These are phyloP conservation scores for Dryobates pubescens DNA, from an alignment of 2,797 vertebrate genomes.

Conservation along the genomic window DNA sequence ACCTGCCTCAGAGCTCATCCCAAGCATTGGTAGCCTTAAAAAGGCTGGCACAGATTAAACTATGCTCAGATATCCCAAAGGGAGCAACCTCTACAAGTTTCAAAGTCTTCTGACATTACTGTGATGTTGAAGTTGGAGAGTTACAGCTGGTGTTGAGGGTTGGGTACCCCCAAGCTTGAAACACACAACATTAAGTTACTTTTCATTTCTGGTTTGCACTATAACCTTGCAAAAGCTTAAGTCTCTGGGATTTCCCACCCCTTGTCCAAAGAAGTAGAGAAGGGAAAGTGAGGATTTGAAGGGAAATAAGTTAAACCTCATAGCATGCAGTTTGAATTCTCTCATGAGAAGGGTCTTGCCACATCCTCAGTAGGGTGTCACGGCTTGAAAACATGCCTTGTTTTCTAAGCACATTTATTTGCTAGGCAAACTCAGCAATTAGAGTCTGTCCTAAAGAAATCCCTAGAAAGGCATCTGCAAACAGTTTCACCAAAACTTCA, in stretches of 20 bases:
- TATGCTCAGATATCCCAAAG: not conserved
- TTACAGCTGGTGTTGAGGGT: not conserved
- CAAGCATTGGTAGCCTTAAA: not conserved
- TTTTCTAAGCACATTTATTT: conserved; percentile 47
- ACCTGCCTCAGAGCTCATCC: not conserved
- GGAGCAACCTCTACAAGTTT: not conserved
- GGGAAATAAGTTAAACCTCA: conserved; percentile 61
- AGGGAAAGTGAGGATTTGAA: conserved; percentile 57
- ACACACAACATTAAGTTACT: not conserved
- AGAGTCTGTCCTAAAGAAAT: conserved; percentile 16
- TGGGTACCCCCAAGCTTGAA: not conserved
- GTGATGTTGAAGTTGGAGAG: not conserved
- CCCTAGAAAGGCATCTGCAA: conserved; percentile 60
- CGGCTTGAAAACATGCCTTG: conserved; percentile 44
- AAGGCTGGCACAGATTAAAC: not conserved
- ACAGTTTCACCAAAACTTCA: conserved; percentile 62
- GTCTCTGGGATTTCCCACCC: conserved; percentile 24
- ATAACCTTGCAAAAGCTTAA: not conserved
- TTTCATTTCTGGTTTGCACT: not conserved
- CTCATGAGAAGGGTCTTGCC: conserved; percentile 44
- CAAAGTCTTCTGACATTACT: not conserved
- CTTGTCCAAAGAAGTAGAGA: not conserved
- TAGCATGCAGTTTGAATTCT: conserved; percentile 49
- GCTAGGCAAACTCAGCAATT: conserved; percentile 34
- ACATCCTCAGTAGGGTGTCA: conserved; percentile 50